A percentile compares a stretch with the other conserved stretches of the same genome.
Evolutionary conservation across 2,113 vertebrate genomes (phyloP).

Genomic region (Montifringilla adamsi): DNA sequence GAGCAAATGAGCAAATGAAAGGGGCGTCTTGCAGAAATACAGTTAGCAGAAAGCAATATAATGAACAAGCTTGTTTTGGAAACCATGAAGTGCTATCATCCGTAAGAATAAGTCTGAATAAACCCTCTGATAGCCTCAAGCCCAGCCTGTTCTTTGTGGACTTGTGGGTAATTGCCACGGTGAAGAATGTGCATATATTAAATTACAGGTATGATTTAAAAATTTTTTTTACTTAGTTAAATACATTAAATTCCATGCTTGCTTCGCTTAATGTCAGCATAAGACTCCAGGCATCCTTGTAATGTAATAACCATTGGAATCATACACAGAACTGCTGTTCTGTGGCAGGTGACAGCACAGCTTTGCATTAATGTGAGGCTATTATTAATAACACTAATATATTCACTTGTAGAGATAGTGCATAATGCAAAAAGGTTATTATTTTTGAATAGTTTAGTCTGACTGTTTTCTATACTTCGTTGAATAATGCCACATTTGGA

Average conservation of each 20-base stretch:
- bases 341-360: conserved; percentile 14
- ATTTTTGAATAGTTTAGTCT: background rate
- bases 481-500: background rate
- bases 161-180: conserved; percentile 51
- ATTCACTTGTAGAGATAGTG: background rate
- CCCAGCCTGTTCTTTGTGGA: conserved; percentile 52
- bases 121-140: conserved; percentile 50
- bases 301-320: conserved; percentile 43
- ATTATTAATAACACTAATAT: background rate
- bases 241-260: conserved; percentile 59
- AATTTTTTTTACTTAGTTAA: conserved; percentile 4
- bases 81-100: conserved; percentile 30
- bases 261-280: conserved; percentile 43
- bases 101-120: conserved; percentile 33
- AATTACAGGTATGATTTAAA: conserved; percentile 60
- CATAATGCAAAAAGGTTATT: background rate
- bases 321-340: background rate
- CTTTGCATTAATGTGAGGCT: background rate
- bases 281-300: conserved; percentile 57
- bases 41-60: conserved; percentile 42
- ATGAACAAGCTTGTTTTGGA: conserved; percentile 21
- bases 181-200: conserved; percentile 64
- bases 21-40: conserved; percentile 20
- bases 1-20: background rate
- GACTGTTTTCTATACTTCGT: background rate